Percentiles rank a stretch among this genome's conserved stretches.
phyloP scores from a whole-genome alignment of 1,140 invertebrate genomes.

The Pseudomyrmex dendroicus region DNA sequence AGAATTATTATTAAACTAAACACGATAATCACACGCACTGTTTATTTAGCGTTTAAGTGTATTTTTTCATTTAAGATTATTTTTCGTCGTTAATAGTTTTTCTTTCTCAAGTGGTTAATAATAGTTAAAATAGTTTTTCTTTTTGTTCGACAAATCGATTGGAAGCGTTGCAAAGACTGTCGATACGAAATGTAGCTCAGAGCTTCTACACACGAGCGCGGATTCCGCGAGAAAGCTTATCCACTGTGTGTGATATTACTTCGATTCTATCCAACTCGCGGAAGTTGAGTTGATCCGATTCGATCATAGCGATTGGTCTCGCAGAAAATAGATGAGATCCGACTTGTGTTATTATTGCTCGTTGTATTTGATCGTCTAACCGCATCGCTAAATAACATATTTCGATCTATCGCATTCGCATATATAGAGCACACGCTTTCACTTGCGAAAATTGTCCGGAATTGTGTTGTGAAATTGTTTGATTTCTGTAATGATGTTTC shows the following conservation, averaged over 20 bases:
- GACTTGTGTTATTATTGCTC: conserved; percentile 60
- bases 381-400: conserved; percentile 27
- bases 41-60: conserved; percentile 4
- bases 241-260: conserved; percentile 23
- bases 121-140: too few relatives aligned
- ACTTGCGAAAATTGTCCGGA: not conserved
- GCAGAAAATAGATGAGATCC: conserved; percentile 52
- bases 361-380: conserved; percentile 64
- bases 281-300: conserved; percentile 65
- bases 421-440: not conserved
- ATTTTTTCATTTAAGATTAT: not conserved
- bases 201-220: conserved; percentile 3
- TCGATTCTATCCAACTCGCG: conserved; percentile 21
- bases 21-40: not conserved
- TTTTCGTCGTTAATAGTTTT: not conserved
- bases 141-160: conserved; percentile 11
- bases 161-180: not conserved
- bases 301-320: conserved; percentile 64
- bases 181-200: conserved; percentile 32
- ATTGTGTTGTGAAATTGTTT: not conserved
- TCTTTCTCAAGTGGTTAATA: not conserved
- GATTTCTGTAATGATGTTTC: not conserved
- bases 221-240: conserved; percentile 30
- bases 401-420: not conserved
- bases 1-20: not conserved